Base-by-base conservation (phyloP, 2,797 vertebrate genomes). In the Meda fulgida region DNA sequence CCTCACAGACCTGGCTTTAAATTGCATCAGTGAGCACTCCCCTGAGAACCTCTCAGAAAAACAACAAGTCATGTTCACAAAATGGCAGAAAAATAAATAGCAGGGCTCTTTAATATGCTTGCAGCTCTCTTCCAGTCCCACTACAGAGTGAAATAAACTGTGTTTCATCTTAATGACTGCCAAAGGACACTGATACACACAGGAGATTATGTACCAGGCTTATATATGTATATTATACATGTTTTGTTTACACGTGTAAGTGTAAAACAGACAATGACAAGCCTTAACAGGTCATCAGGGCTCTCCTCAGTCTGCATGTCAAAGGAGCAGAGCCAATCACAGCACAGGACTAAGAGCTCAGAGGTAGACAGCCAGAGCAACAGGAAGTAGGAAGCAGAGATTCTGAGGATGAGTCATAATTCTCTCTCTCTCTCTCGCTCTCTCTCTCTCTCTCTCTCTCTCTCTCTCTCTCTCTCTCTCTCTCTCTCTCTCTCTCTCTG, bases 331-430 rank as follows among this genome's bases (percentile, higher is more conserved):
- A 48, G 55, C 55, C 67, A 84, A 87, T 80, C 77, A 84, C 21
- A 80, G 48, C 31, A 46, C 40, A 80, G 46, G 14, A 36, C 69
- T 67, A 34, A 83, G 43, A 53, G 81, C 63, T 75, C 18, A 55
- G 31, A 71, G 63, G 43, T 16, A 40, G 58, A 8, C 18, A 51
- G 78, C 46, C 53, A 36, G 40, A 79, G 46, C 26, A 80, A 79
- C 38, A 77, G 19, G 79, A 75, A 70, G 72, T 29, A 43, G 81
- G 79, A 75, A 70, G 72, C 26, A 43, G 77, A 76, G 48, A 84
- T 53, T 46, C 65, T 36, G 46, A 80, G 70, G 77, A 84, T 84
- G 85, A 84, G 77, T 87, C 85, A 84, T 75, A 53, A 60, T 38
- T 23, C 16, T 51, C 16, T 51, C 48, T 46, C 43, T 46, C 11